Base-by-base conservation (phyloP, 2,797 vertebrate genomes). In the Poeciliopsis paucimaculata region DNA sequence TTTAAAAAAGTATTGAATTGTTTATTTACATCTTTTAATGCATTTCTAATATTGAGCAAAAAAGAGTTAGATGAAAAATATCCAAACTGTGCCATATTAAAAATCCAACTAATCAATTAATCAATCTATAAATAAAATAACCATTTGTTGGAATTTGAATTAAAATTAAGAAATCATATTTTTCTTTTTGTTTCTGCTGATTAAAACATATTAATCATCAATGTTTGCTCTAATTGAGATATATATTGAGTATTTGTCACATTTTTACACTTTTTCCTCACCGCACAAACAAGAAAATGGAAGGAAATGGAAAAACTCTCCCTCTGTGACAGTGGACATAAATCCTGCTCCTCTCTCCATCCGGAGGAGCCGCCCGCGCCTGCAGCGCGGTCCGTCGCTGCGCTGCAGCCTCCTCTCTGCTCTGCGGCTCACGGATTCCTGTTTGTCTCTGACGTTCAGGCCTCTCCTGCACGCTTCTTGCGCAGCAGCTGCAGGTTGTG, bases 381-480 rank as follows among this genome's bases (percentile, higher is more conserved):
- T 73, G 83, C 74, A 89, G 20, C 73, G 66, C 75, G 18, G 47
- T 6, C 18, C 5, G 0, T 18, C 5, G 16, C 13, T 4, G 70
- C 82, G 57, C 76, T 88, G 73, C 78, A 72, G 66, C 72, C 34
- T 77, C 73, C 76, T 85, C 86, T 84, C 73, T 84, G 88, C 80
- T 88, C 81, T 85, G 81, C 82, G 80, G 88, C 76, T 85, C 51
- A 26, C 11, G 10, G 72, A 84, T 60, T 60, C 13, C 81, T 88
- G 72, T 43, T 31, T 79, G 75, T 51, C 23, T 49, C 47, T 20
- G 47, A 20, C 18, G 47, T 57, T 39, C 28, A 49, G 28, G 55
- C 72, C 31, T 73, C 3, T 72, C 39, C 3, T 72, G 72, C 51
- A n/a, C 73, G 34, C 43, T 36, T 55, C 7, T 70, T 2, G 34